These are phyloP conservation scores for Philereme vetulata DNA, from an alignment of 2,888 invertebrate genomes.

Conservation along the genomic window DNA sequence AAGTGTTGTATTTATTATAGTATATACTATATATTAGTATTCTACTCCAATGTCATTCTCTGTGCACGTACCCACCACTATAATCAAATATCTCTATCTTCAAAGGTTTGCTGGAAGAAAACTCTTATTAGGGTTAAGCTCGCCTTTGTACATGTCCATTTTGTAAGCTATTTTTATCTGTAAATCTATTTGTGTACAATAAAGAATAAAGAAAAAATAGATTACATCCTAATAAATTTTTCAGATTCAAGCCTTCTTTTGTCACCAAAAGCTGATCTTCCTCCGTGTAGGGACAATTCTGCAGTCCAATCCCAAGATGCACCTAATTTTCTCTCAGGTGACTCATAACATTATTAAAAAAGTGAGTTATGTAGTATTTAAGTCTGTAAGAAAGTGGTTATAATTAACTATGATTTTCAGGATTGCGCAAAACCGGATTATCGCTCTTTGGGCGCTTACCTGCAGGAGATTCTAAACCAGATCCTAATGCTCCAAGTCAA, in stretches of 20 bases:
- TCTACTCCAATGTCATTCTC: no score
- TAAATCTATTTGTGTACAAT: no score
- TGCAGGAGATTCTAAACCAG: constrained; percentile 46
- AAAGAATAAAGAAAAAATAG: no score
- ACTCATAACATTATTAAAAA: not conserved
- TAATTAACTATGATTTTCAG: constrained; percentile 41
- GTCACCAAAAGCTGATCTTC: constrained; percentile 70
- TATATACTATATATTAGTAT: no score
- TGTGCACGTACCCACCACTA: no score
- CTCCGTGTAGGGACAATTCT: constrained; percentile 46
- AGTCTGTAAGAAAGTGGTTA: not conserved
- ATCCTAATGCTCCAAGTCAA: constrained; percentile 45
- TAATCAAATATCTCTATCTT: no score
- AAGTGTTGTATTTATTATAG: no score
- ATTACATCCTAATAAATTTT: no score
- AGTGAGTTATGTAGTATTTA: not conserved
- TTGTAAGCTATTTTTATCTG: no score
- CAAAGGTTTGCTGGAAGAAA: no score
- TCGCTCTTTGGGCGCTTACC: constrained; percentile 62
- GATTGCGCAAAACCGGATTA: constrained; percentile 64
- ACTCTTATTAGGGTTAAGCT: no score
- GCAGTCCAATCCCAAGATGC: constrained; percentile 61
- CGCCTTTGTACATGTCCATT: no score
- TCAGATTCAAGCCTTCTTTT: constrained; percentile 69
- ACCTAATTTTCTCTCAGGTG: constrained; percentile 72